These are phyloP conservation scores for Lepidotrigona ventralis DNA, from an alignment of 1,140 invertebrate genomes.

Conservation along the genomic window DNA sequence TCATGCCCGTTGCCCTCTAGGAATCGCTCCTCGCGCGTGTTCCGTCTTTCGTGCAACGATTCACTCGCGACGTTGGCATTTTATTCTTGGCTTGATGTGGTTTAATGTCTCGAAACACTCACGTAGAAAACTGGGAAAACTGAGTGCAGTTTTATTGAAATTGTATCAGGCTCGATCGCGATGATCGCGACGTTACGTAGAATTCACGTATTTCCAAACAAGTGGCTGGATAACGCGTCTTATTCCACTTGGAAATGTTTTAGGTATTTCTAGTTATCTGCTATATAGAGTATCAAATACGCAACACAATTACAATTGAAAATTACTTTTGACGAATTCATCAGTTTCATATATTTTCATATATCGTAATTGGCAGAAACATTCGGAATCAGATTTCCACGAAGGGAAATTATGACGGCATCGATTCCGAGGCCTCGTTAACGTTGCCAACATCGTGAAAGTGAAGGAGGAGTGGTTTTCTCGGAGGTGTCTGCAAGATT, in stretches of 20 bases:
- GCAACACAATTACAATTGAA: too few species aligned
- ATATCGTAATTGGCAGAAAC: not conserved
- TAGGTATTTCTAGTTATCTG: too few species aligned
- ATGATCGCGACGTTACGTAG: not conserved
- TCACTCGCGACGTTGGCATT: slow-evolving; percentile 1
- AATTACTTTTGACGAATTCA: not conserved
- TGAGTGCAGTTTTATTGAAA: too few species aligned
- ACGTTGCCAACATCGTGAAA: slow-evolving; percentile 18
- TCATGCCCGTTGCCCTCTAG: slow-evolving; percentile 75
- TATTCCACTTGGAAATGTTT: not conserved
- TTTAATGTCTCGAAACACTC: not conserved
- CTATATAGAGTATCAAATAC: too few species aligned
- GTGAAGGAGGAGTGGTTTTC: slow-evolving; percentile 48
- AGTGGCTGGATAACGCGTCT: not conserved
- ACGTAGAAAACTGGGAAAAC: not conserved
- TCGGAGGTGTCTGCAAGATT: slow-evolving; percentile 64
- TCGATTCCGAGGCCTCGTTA: slow-evolving; percentile 31
- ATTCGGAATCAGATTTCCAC: not conserved
- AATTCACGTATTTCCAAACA: too few species aligned
- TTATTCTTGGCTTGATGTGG: not conserved
- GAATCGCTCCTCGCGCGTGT: slow-evolving; percentile 52
- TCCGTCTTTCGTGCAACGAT: slow-evolving; percentile 51
- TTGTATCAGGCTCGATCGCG: too few species aligned
- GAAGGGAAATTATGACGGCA: slow-evolving; percentile 3
- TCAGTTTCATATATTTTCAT: not conserved